Evolutionary conservation across 1,140 invertebrate genomes (phyloP), one percentile per base, ranked within the genome.

Genomic region (Leptinotarsa defecta): DNA sequence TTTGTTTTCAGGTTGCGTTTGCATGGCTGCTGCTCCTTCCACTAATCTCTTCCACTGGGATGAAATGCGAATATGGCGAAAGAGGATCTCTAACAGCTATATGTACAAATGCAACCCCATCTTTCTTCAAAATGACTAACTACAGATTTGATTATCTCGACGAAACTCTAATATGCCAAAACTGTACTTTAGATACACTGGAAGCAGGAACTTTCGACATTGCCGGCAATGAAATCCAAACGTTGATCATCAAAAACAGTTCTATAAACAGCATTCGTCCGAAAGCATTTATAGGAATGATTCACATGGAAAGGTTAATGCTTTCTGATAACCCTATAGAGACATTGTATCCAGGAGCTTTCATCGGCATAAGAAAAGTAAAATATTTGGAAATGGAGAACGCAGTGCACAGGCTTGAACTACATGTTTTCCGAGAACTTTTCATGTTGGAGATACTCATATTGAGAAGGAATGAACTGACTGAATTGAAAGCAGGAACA

Each of bases 91-190:
- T 85, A n/a, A 85, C 83, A 17, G 83, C 83, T 6, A 81, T 78
- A 24, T 85, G 84, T 62, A 74, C 69, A n/a, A 81, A 85, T 73
- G 83, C 81, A 13, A 81, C 78, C 17, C 62, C 79, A 8, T 71
- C 19, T n/a, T 83, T 74, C 68, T 85, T 85, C 76, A 81, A 78
- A 65, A 64, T 63, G 20, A 83, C 83, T 13, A 57, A 64, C 15
- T 85, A 85, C 74, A 64, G 80, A 52, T 85, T 85, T 68, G 84
- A 85, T 68, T 82, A 82, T 73, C 74, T 85, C 22, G 84, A 85
- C 69, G 83, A 85, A 77, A 84, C 84, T 13, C 65, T 85, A 3
- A 27, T 74, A 64, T 85, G 84, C 71, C 19, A 78, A 1, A 81
- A 81, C 75, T 85, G 84, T 68, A 79, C 62, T 13, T 71, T 85